phyloP scores from a whole-genome alignment of 2,113 vertebrate genomes.

The Strix aluco region DNA sequence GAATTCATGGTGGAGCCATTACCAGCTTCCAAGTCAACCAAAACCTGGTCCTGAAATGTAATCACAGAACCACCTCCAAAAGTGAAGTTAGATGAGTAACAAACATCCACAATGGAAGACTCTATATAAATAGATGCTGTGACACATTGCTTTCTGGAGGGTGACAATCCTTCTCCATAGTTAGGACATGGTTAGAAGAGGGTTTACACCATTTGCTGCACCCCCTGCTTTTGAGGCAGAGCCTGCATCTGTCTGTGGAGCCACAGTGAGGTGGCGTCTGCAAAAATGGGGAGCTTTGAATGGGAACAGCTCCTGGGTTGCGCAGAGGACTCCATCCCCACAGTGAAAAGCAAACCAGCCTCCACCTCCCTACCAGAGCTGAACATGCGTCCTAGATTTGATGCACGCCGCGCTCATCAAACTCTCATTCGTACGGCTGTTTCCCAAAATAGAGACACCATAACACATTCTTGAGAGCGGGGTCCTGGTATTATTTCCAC shows the following conservation, averaged over 20 bases:
- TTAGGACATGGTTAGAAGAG: background rate
- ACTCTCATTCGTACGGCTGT: background rate
- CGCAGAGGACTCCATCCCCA: background rate
- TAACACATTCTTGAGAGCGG: background rate
- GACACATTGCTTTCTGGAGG: background rate
- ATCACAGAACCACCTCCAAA: background rate
- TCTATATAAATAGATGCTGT: background rate
- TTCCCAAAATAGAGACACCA: background rate
- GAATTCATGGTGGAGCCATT: background rate
- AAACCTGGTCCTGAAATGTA: background rate
- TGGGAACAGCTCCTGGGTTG: background rate
- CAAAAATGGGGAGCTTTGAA: background rate
- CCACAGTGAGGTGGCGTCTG: background rate
- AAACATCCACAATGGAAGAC: background rate
- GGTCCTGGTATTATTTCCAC: background rate
- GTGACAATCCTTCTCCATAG: background rate
- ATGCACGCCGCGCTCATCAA: background rate
- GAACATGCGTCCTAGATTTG: background rate
- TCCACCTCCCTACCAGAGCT: background rate
- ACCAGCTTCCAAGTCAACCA: background rate
- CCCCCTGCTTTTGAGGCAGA: background rate
- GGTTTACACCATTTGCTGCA: background rate
- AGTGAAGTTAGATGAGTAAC: background rate
- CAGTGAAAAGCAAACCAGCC: background rate
- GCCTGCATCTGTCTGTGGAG: background rate